Evolutionary conservation across 2,888 invertebrate genomes (phyloP).

Genomic region (Philonicus albiceps): DNA sequence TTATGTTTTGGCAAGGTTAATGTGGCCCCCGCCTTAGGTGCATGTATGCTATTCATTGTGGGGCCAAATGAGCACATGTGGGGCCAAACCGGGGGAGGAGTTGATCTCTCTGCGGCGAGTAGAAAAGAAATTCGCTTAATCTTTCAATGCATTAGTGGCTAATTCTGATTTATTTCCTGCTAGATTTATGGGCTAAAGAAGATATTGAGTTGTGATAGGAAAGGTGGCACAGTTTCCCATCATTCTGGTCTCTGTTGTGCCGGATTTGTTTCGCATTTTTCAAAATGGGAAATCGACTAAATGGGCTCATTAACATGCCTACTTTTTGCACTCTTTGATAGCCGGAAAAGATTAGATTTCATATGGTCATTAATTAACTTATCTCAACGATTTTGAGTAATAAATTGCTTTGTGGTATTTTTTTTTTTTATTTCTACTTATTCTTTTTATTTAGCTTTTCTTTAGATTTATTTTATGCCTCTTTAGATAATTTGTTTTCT

Average conservation of each 20-base stretch:
- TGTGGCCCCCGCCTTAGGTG: not conserved
- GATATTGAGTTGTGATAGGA: not conserved
- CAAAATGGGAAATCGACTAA: not conserved
- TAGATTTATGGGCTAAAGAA: not conserved
- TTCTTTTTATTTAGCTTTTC: not conserved
- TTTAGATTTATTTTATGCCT: not conserved
- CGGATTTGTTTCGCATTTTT: not conserved
- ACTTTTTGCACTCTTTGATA: not conserved
- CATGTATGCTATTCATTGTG: not conserved
- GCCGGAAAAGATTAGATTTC: not conserved
- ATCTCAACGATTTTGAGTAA: not conserved
- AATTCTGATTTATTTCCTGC: not conserved
- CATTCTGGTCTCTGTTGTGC: not conserved
- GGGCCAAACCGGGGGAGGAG: not conserved
- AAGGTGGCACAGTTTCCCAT: not conserved
- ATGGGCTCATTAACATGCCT: not conserved
- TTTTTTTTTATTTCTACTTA: not conserved
- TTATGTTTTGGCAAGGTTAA: constrained; percentile 10
- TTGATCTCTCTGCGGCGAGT: not conserved
- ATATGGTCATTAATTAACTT: not conserved
- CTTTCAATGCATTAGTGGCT: not conserved
- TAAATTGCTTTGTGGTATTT: not conserved
- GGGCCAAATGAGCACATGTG: not conserved
- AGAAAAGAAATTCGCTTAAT: not conserved
- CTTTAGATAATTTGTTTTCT: not conserved